Conservation (phyloP, 2,797 vertebrate genomes). For the Dipus sagitta region DNA sequence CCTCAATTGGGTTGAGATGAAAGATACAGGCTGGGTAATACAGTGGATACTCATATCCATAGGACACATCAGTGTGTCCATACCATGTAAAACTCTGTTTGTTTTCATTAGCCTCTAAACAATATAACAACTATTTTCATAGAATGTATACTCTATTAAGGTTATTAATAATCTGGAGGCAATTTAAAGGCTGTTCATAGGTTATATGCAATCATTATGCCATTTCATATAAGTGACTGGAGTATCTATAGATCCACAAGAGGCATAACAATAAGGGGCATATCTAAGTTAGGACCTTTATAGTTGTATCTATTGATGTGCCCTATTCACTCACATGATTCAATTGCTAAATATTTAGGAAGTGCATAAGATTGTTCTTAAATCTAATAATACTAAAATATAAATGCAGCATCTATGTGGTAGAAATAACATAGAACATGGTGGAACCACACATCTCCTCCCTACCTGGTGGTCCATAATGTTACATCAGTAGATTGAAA, state of each 20-base stretch:
- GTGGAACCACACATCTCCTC: background rate
- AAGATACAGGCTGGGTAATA: background rate
- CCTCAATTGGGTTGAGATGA: background rate
- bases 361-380: background rate
- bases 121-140: background rate
- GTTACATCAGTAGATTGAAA: background rate
- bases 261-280: no score
- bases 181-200: background rate
- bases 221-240: background rate
- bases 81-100: background rate
- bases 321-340: background rate
- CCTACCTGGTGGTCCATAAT: background rate
- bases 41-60: background rate
- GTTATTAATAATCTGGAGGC: background rate
- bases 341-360: background rate
- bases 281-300: background rate
- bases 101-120: background rate
- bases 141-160: background rate
- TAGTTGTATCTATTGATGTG: background rate
- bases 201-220: background rate
- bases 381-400: background rate
- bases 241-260: background rate
- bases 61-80: background rate
- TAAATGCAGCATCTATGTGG: background rate
- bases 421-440: background rate